Conservation (phyloP, 2,797 vertebrate species). For the Intellagama lesueurii region DNA sequence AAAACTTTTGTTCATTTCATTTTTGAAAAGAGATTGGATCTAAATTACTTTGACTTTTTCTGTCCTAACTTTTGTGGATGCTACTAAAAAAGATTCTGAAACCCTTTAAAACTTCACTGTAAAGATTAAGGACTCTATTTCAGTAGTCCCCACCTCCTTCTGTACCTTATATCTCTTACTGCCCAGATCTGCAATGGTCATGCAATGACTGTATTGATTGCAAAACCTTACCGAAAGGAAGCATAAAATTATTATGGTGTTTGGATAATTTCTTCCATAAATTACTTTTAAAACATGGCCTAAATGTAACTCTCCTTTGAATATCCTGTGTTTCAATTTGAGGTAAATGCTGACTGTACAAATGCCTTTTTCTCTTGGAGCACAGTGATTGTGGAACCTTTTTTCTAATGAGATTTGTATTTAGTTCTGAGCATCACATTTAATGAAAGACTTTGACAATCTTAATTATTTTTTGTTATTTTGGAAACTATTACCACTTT, state of each 20-base stretch:
- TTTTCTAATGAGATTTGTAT: background rate
- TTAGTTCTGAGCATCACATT: background rate
- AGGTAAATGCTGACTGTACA: background rate
- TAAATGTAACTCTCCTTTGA: background rate
- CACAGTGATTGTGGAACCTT: background rate
- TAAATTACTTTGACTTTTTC: slow-evolving; percentile 83
- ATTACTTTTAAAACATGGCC: background rate
- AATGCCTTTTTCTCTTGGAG: background rate
- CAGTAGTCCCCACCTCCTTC: background rate
- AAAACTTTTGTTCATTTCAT: slow-evolving; percentile 82
- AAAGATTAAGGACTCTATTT: slow-evolving; percentile 44
- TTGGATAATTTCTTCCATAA: background rate
- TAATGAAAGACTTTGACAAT: background rate
- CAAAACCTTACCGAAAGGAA: slow-evolving; percentile 32
- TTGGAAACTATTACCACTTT: too few species aligned
- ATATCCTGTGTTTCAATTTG: background rate
- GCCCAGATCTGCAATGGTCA: slow-evolving; percentile 44
- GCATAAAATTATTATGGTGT: slow-evolving; percentile 21
- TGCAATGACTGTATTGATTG: slow-evolving; percentile 49
- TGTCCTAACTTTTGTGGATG: slow-evolving; percentile 74
- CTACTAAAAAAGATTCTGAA: slow-evolving; percentile 61
- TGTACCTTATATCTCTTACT: slow-evolving; percentile 11
- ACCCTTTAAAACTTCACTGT: slow-evolving; percentile 47
- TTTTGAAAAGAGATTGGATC: slow-evolving; percentile 81
- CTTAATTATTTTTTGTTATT: too few species aligned